Evolutionary conservation across 1,140 invertebrate genomes (phyloP).

Genomic region (Armadillidium nasatum): DNA sequence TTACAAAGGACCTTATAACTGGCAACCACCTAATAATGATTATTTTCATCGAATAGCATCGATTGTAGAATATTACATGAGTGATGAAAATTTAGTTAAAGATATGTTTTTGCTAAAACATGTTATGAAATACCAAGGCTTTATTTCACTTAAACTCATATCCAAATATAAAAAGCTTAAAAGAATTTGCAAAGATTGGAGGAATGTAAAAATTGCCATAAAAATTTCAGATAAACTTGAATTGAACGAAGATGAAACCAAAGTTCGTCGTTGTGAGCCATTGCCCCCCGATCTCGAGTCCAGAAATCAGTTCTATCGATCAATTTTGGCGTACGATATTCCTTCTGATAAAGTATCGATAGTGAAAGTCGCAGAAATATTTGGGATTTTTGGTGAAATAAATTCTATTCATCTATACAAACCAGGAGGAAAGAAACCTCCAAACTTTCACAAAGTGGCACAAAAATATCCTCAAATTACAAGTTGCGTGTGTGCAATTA

Average conservation of each 20-base stretch:
- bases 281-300: slow-evolving; percentile 86
- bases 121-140: slow-evolving; percentile 87
- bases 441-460: slow-evolving; percentile 82
- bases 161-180: slow-evolving; percentile 89
- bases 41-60: not conserved
- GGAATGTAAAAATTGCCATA: slow-evolving; percentile 78
- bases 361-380: slow-evolving; percentile 80
- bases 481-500: slow-evolving; percentile 74
- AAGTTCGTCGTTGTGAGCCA: slow-evolving; percentile 73
- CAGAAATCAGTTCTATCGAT: slow-evolving; percentile 66
- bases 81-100: slow-evolving; percentile 87
- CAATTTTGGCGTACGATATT: slow-evolving; percentile 77
- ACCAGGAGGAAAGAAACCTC: slow-evolving; percentile 77
- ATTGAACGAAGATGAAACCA: slow-evolving; percentile 84
- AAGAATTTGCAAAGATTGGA: slow-evolving; percentile 86
- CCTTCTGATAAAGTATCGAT: slow-evolving; percentile 76
- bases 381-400: slow-evolving; percentile 79
- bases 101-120: slow-evolving; percentile 92
- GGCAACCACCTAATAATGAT: not conserved
- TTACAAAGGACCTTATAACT: not conserved
- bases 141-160: slow-evolving; percentile 86
- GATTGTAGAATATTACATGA: slow-evolving; percentile 87
- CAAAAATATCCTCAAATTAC: slow-evolving; percentile 72
- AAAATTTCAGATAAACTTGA: slow-evolving; percentile 71
- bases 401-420: slow-evolving; percentile 75